Conservation (phyloP, 2,113 vertebrate species). For the Antigone vipio region DNA sequence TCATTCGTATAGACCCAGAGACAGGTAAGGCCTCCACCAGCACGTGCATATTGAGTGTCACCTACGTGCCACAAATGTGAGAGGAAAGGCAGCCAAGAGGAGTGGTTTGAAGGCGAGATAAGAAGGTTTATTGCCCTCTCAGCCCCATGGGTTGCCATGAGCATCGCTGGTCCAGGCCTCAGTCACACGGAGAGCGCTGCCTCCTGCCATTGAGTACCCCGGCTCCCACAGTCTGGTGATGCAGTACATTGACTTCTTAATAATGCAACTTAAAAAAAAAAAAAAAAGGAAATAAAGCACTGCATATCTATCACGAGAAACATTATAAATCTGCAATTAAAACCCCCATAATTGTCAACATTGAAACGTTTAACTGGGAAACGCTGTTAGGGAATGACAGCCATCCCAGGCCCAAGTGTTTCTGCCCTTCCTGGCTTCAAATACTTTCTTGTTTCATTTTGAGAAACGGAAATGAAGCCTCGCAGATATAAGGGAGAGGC, state of each 20-base stretch:
- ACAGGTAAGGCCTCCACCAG: constrained; percentile 72
- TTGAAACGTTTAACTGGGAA: neutral
- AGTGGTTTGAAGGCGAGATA: neutral
- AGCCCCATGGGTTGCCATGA: neutral
- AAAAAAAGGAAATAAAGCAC: no score
- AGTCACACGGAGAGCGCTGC: neutral
- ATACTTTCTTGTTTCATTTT: neutral
- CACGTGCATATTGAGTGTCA: neutral
- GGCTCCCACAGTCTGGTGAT: rapidly evolving
- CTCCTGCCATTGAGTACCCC: neutral
- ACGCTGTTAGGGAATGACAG: neutral
- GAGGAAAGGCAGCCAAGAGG: neutral
- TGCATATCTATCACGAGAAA: neutral
- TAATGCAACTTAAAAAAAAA: neutral
- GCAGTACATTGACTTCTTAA: neutral
- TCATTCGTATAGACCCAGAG: constrained; percentile 82
- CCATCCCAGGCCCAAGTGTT: neutral
- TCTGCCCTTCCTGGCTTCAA: neutral
- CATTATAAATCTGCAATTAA: neutral
- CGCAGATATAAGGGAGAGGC: rapidly evolving
- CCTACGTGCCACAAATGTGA: rapidly evolving
- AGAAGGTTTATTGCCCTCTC: neutral
- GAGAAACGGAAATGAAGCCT: neutral
- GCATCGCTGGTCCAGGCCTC: rapidly evolving
- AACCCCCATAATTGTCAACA: neutral